Base-by-base conservation (phyloP, 2,113 vertebrate genomes). In the Bos indicus region DNA sequence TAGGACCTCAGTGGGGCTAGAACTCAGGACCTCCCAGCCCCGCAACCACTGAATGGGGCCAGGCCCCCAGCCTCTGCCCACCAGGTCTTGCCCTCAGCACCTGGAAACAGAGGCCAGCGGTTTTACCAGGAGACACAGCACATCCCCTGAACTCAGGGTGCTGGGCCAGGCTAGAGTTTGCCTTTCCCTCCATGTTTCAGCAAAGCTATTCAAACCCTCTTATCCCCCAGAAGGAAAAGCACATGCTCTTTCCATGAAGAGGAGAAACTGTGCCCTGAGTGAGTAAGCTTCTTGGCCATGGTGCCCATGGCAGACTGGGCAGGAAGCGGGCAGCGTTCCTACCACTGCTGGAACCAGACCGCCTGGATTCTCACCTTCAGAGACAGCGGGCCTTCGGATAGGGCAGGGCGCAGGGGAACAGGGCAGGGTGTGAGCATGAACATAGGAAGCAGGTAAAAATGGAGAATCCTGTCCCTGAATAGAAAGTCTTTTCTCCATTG, bases 161-260 rank as follows among this genome's bases (percentile, higher is more conserved):
- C 7, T 33, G 60, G 30, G 60, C 60, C 60, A 64, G 30, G 60
- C 60, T 64, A 33, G 60, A 64, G 60, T 33, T 33, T 64, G 60
- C 60, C 60, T 64, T 33, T 64, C 60, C 30, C 7, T 8, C 60
- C 60, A 64, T 64, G 30, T 8, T 33, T 64, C 60, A 33, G 60
- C 60, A 8, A 33, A 64, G 30, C 60, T 64, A 1, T 15, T 64
- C 60, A 33, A 33, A 8, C 60, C 30, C 7, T 64, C 60, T 64
- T 3, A 64, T 64, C 60, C 15, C 0, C 0, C 60, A 64, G 15
- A 15, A 64, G 60, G 60, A 17, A 17, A 33, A 64, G 30, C 60
- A 64, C 15, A 16, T 64, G 60, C 30, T 64, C 77, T 96, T 96
- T 97, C 96, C 92, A 94, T 95, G 93, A 82, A 97, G 96, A 94